Conservation (phyloP, 2,797 vertebrate genomes). For the Pelochelys cantorii region DNA sequence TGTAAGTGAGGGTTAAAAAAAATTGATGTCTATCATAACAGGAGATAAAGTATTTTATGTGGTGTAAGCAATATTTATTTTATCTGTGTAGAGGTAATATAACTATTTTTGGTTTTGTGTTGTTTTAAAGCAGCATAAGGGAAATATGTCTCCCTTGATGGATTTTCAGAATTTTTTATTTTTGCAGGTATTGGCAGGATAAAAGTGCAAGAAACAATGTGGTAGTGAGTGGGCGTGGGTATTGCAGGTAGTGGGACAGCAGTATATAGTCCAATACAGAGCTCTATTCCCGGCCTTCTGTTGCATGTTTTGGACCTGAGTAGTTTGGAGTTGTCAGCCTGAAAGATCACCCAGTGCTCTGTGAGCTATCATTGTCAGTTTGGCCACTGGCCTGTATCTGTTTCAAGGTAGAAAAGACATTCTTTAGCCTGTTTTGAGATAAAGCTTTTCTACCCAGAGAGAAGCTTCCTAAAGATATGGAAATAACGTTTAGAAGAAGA, state of each 20-base stretch:
- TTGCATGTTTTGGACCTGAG: constrained; percentile 51
- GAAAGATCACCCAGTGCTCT: not conserved
- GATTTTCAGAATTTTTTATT: not conserved
- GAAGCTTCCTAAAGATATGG: not conserved
- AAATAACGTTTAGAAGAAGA: not conserved
- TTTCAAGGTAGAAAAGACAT: constrained; percentile 22
- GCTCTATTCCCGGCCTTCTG: not conserved
- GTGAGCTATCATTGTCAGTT: constrained; percentile 36
- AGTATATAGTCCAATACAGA: not conserved
- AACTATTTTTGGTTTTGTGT: no score
- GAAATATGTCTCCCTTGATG: not conserved
- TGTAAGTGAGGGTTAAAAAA: not conserved
- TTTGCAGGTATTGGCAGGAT: not conserved
- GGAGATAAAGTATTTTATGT: not conserved
- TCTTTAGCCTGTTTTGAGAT: constrained; percentile 52
- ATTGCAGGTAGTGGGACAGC: not conserved
- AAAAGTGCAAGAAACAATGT: not conserved
- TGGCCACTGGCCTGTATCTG: not conserved
- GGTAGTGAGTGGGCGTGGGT: not conserved
- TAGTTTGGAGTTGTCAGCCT: not conserved
- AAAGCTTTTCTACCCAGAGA: constrained; percentile 3
- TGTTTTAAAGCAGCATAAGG: not conserved
- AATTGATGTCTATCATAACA: not conserved
- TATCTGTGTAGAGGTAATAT: not conserved
- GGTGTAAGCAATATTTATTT: not conserved